Evolutionary conservation across 2,888 invertebrate species (phyloP).

Genomic region (Desoria tigrina): DNA sequence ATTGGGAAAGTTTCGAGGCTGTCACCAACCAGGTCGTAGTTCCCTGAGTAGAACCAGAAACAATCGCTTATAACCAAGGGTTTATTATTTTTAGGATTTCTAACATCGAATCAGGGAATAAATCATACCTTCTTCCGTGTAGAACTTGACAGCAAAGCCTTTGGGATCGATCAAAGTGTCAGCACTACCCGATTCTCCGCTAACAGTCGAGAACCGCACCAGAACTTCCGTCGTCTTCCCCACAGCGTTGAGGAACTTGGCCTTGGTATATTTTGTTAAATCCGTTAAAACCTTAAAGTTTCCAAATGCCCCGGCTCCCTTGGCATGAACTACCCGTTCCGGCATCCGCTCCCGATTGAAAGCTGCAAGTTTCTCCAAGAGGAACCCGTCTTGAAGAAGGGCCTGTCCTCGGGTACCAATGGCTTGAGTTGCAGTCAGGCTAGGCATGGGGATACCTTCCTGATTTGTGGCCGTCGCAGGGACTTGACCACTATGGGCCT

Average conservation of each 20-base stretch:
- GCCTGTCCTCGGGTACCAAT: conserved; percentile 83
- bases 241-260: conserved; percentile 72
- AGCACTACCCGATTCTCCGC: conserved; percentile 77
- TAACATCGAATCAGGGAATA: too few relatives aligned
- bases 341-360: conserved; percentile 92
- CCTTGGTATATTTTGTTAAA: conserved; percentile 74
- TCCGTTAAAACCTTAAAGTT: conserved; percentile 14
- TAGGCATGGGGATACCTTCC: conserved; percentile 9
- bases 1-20: conserved; percentile 92
- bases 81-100: too few relatives aligned
- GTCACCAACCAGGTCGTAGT: conserved; percentile 90
- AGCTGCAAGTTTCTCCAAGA: conserved; percentile 75
- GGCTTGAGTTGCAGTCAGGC: conserved; percentile 62
- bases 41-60: too few relatives aligned
- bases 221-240: conserved; percentile 79
- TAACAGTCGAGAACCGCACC: conserved; percentile 81
- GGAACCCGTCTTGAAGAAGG: conserved; percentile 79
- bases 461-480: conserved; percentile 2
- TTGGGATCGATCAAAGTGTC: conserved; percentile 24
- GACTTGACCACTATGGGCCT: not conserved
- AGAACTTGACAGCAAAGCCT: conserved; percentile 88
- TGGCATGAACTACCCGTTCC: conserved; percentile 93
- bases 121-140: conserved; percentile 86
- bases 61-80: too few relatives aligned
- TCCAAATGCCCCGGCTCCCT: conserved; percentile 70